phyloP scores from a whole-genome alignment of 2,888 invertebrate species.

The Mythimna vitellina region DNA sequence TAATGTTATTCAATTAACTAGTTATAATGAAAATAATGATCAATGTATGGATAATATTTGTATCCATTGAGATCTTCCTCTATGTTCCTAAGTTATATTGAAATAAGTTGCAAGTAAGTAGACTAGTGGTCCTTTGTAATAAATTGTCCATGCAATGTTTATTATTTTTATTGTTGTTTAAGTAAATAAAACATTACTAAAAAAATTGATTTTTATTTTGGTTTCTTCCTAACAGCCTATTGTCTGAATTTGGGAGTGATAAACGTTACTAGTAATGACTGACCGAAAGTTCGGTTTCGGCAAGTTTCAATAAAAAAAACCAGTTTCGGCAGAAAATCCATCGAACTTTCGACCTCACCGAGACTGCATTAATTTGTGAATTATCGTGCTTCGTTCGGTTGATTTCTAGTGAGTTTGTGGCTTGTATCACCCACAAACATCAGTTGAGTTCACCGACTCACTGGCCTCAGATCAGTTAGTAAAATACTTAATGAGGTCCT shows the following conservation, averaged over 20 bases:
- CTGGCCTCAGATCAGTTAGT: too few relatives aligned
- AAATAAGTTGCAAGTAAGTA: constrained; percentile 55
- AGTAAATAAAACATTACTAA: constrained; percentile 61
- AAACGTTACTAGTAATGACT: not conserved
- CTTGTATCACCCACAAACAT: too few relatives aligned
- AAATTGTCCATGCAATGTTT: constrained; percentile 59
- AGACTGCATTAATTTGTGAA: too few relatives aligned
- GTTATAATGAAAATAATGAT: constrained; percentile 56
- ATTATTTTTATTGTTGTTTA: constrained; percentile 63
- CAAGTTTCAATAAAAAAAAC: too few relatives aligned
- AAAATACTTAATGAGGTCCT: too few relatives aligned
- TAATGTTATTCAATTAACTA: constrained; percentile 64
- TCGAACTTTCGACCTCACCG: too few relatives aligned
- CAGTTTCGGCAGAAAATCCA: too few relatives aligned
- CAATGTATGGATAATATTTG: constrained; percentile 53
- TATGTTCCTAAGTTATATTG: constrained; percentile 64
- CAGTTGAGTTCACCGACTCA: too few relatives aligned
- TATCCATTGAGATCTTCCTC: constrained; percentile 55
- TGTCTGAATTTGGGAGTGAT: not conserved
- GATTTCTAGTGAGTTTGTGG: too few relatives aligned
- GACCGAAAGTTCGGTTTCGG: too few relatives aligned
- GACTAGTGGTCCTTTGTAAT: constrained; percentile 44
- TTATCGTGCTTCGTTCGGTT: too few relatives aligned
- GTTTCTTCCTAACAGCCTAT: not conserved
- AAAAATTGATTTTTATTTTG: constrained; percentile 28